Base-by-base conservation (phyloP, 2,888 invertebrate species). In the Nycteola revayana region DNA sequence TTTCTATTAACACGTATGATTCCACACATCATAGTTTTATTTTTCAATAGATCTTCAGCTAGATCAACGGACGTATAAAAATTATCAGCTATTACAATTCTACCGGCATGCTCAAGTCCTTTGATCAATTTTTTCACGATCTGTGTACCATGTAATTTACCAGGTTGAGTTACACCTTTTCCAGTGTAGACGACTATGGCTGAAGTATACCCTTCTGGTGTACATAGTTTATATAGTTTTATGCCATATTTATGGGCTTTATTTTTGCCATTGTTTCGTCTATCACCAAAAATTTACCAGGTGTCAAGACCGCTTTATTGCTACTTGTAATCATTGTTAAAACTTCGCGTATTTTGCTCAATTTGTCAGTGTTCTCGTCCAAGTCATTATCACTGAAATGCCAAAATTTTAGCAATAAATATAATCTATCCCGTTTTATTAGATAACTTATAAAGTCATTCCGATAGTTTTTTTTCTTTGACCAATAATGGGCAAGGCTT, bases 221-320 rank as follows among this genome's bases (percentile, higher is more conserved):
- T 48, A 33, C 68, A 68, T n/a, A 63, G 27, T 42, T 68, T 61
- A 32, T 68, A 67, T 17, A 73, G 10, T 46, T 72, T 66, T 9
- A 69, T 39, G 0, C 70, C 69, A 31, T 66, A 72, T 29, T 54
- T 54, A 14, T 30, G 29, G 9, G 35, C 5, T 40, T 67, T 71
- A 18, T 49, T 52, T 36, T 61, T 60, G 20, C 48, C 58, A 71
- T 61, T 21, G 52, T 48, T 42, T 72, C 66, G 38, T 73, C 68
- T 14, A 74, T 60, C n/a, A 59, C 48, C 1, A 66, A 9, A 6
- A 35, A 36, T 49, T 61, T 50, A 11, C 57, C 60, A 1, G 61
- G 63, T 31, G 33, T 48, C 14, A 60, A 32, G 10, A 49, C 29
- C 30, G 55, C 30, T 26, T 37, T 17, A 26, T 50, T 49, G 33